Base-by-base conservation (phyloP, 2,113 vertebrate genomes). In the Microtus ochrogaster region DNA sequence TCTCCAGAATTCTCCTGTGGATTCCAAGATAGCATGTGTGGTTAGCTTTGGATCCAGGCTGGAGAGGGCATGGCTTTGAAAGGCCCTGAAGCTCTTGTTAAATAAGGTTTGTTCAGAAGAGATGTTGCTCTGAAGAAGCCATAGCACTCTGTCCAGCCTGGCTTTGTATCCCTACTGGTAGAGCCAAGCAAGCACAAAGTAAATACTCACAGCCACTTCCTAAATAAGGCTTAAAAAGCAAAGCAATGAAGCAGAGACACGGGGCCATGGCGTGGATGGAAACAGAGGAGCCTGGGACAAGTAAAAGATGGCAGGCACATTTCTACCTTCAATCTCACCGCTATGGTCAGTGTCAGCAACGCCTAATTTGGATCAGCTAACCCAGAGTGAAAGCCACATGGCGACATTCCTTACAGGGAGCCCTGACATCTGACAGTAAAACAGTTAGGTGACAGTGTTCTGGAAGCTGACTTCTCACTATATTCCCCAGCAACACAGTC, bases 161-260 rank as follows among this genome's bases (percentile, higher is more conserved):
- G 44, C 63, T 47, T 65, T 52, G 3, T 3, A 33, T 28, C n/a
- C 33, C 2, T 55, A 36, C 0, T 0, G 1, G 39, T 36, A 11
- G 70, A 11, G 36, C 17, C 9, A 14, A 0, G 16, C n/a, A 22
- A 2, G 24, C 22, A 28, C 22, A 21, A 0, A 61, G 63, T 5
- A 44, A 55, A n/a, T 47, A 12, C 12, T 7, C 21, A 28, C n/a
- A 6, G 39, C 4, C 61, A 44, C 9, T 10, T n/a, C 86, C 61
- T 44, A 82, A 84, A 7, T 5, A 28, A 36, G 39, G 39, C 24
- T 58, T 26, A 7, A 4, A 44, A 58, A 95, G 66, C 61, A 36
- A 63, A 87, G 76, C 41, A 16, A 17, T 0, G 49, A 72, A 49
- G 79, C 22, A 76, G 55, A 76, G 47, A n/a, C 0, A n/a, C 0